Percentiles rank a stretch among this genome's conserved stretches.
Conservation (phyloP, 2,797 vertebrate genomes). For the Rousettus madagascariensis region DNA sequence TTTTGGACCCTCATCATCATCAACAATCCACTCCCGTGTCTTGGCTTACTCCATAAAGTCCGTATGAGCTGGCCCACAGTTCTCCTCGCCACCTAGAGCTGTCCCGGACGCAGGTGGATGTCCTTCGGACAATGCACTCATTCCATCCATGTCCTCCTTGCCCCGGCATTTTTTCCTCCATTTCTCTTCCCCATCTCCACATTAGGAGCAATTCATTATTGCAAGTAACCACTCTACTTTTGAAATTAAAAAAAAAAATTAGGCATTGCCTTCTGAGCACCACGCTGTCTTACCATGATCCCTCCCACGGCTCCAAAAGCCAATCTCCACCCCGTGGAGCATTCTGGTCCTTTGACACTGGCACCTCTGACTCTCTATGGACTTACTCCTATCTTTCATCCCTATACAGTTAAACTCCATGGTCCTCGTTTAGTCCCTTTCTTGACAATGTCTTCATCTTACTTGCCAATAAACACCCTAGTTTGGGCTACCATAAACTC, state of each 20-base stretch:
- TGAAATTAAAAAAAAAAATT: neutral
- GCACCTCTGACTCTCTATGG: neutral
- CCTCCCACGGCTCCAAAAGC: neutral
- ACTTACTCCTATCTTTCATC: neutral
- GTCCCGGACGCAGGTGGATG: neutral
- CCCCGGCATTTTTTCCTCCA: neutral
- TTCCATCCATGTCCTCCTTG: neutral
- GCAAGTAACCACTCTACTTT: neutral
- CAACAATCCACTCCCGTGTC: neutral
- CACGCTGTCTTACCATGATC: neutral
- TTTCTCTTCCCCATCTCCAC: neutral
- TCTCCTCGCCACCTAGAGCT: neutral
- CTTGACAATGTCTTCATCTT: neutral
- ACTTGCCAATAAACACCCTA: neutral
- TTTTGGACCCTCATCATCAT: neutral
- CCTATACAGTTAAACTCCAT: neutral
- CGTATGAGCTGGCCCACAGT: neutral
- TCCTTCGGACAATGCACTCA: neutral
- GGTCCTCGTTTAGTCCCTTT: neutral
- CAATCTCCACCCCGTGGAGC: neutral
- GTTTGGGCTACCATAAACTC: neutral
- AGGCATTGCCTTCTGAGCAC: neutral
- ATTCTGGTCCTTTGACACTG: neutral
- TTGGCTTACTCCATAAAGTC: neutral
- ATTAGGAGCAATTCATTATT: neutral